Conservation (phyloP, 1,140 invertebrate species). For the Leptonema lineaticorne region DNA sequence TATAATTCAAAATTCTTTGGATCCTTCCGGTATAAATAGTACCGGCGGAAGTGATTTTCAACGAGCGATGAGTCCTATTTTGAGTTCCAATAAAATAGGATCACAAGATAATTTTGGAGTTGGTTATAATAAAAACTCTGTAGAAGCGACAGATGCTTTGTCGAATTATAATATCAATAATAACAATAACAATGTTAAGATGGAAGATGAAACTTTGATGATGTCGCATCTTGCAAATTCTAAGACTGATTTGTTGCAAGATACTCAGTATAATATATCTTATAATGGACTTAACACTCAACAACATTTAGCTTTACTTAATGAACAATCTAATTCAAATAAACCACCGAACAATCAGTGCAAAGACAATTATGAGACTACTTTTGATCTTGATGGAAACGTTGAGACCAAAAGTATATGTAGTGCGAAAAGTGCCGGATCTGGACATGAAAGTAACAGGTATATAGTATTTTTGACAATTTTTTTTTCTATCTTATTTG, state of each 20-base stretch:
- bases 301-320: constrained; percentile 25
- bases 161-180: constrained; percentile 46
- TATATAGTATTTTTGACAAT: constrained; percentile 44
- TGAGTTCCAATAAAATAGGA: constrained; percentile 40
- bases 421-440: constrained; percentile 65
- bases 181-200: constrained; percentile 54
- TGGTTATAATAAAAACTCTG: constrained; percentile 48
- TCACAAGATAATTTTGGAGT: constrained; percentile 38
- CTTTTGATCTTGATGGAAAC: constrained; percentile 80
- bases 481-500: constrained; percentile 10
- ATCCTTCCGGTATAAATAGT: constrained; percentile 46
- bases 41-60: constrained; percentile 47
- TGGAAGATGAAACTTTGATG: constrained; percentile 53
- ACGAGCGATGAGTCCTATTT: constrained; percentile 48
- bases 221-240: constrained; percentile 51
- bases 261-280: constrained; percentile 47
- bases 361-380: constrained; percentile 77
- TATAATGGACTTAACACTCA: constrained; percentile 47
- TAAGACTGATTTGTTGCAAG: constrained; percentile 49
- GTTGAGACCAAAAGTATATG: constrained; percentile 72
- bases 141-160: constrained; percentile 44
- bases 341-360: constrained; percentile 48
- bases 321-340: constrained; percentile 42
- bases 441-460: constrained; percentile 65
- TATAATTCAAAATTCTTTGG: constrained; percentile 34